Evolutionary conservation across 2,113 vertebrate genomes (phyloP).

Genomic region (Hippocampus zosterae): DNA sequence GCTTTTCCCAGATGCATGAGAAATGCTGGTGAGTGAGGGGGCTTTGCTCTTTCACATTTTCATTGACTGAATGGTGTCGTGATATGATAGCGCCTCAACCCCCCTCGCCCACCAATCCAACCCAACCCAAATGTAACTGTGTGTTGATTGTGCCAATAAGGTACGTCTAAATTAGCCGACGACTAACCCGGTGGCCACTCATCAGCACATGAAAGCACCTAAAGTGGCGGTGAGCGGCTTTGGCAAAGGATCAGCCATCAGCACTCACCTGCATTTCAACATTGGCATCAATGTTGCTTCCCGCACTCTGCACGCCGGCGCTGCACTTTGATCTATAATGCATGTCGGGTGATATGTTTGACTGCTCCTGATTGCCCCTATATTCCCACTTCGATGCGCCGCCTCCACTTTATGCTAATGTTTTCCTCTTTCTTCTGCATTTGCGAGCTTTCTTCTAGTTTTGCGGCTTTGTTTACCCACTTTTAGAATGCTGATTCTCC

Average conservation of each 20-base stretch:
- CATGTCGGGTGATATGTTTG: slow-evolving; percentile 42
- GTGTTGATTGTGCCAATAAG: slow-evolving; percentile 8
- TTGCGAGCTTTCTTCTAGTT: neutral
- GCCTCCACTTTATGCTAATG: slow-evolving; percentile 15
- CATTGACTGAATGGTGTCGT: slow-evolving; percentile 39
- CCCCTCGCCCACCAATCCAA: too few relatives aligned
- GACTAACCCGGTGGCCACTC: slow-evolving; percentile 6
- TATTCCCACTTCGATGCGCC: slow-evolving; percentile 24
- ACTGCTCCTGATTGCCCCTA: slow-evolving; percentile 35
- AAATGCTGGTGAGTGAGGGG: slow-evolving; percentile 34
- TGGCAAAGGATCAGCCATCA: slow-evolving; percentile 15
- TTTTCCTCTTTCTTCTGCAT: slow-evolving; percentile 14
- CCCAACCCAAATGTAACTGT: neutral
- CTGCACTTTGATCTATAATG: slow-evolving; percentile 63
- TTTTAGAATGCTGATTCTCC: neutral
- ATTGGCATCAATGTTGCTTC: slow-evolving; percentile 29
- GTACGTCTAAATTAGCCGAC: slow-evolving; percentile 14
- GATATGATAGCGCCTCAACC: slow-evolving; percentile 13
- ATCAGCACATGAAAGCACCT: slow-evolving; percentile 13
- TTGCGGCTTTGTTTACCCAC: slow-evolving; percentile 12
- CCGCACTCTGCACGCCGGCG: slow-evolving; percentile 28
- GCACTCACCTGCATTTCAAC: slow-evolving; percentile 31
- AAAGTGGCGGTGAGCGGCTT: neutral
- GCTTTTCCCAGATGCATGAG: slow-evolving; percentile 14
- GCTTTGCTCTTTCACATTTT: slow-evolving; percentile 41